Evolutionary conservation across 2,888 invertebrate species (phyloP).

Genomic region (Acleris emargana): DNA sequence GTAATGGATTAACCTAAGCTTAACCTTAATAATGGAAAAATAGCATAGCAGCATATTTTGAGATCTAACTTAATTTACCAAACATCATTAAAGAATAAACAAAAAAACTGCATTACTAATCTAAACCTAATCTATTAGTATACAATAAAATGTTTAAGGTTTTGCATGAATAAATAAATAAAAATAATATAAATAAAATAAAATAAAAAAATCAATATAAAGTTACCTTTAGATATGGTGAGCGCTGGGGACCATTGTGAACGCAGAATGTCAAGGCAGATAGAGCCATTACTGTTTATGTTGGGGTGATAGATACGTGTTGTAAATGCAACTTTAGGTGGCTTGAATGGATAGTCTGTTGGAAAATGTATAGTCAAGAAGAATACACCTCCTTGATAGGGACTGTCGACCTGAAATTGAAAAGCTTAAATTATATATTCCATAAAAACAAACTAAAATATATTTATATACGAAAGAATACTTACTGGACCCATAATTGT

Average conservation of each 20-base stretch:
- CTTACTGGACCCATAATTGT: slow-evolving; percentile 99
- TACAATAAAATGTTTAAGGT: not conserved
- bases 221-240: slow-evolving; percentile 98
- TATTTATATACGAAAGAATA: slow-evolving; percentile 54
- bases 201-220: not conserved
- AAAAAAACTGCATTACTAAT: too few relatives aligned
- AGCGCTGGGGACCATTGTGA: slow-evolving; percentile 99
- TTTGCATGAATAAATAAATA: too few relatives aligned
- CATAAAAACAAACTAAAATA: slow-evolving; percentile 15
- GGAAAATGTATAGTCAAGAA: slow-evolving; percentile 99
- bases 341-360: slow-evolving; percentile 99
- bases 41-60: too few relatives aligned
- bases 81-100: too few relatives aligned
- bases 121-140: too few relatives aligned
- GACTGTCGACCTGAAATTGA: slow-evolving; percentile 95
- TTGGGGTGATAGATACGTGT: slow-evolving; percentile 99
- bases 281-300: slow-evolving; percentile 99
- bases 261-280: slow-evolving; percentile 99
- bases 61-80: too few relatives aligned
- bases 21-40: too few relatives aligned
- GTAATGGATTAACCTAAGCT: too few relatives aligned
- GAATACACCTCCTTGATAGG: slow-evolving; percentile 99
- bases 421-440: not conserved
- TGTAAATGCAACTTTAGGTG: slow-evolving; percentile 99
- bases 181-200: too few relatives aligned